These are phyloP conservation scores for Micrastur ruficollis DNA, from an alignment of 2,797 vertebrate genomes.

Conservation along the genomic window DNA sequence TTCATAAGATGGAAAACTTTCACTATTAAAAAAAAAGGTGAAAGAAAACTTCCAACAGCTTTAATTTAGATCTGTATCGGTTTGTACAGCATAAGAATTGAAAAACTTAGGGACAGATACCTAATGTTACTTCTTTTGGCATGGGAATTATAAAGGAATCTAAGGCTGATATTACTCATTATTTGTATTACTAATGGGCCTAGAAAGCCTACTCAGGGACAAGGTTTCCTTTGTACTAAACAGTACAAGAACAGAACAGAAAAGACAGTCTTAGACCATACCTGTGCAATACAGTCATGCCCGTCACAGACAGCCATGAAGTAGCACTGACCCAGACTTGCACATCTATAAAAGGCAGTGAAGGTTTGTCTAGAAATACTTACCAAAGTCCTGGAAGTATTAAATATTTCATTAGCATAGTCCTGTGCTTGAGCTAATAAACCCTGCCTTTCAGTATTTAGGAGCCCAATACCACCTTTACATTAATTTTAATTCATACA, in stretches of 20 bases:
- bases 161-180: background rate
- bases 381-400: slow-evolving; percentile 5
- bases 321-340: slow-evolving; percentile 43
- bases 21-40: background rate
- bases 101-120: background rate
- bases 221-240: slow-evolving; percentile 22
- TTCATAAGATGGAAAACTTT: background rate
- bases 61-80: background rate
- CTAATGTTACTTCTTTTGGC: background rate
- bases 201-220: background rate
- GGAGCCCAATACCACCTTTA: background rate
- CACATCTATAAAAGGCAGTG: slow-evolving; percentile 28
- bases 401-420: slow-evolving; percentile 5
- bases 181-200: background rate
- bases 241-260: background rate
- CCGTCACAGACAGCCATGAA: background rate
- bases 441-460: background rate
- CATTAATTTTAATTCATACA: background rate
- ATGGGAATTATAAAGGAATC: background rate
- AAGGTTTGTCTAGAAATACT: slow-evolving; percentile 35
- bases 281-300: background rate
- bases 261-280: background rate
- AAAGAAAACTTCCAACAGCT: background rate
- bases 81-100: background rate
- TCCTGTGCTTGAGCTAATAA: background rate